These are phyloP conservation scores for Lophotriccus pileatus DNA, from an alignment of 2,797 vertebrate species.

Conservation along the genomic window DNA sequence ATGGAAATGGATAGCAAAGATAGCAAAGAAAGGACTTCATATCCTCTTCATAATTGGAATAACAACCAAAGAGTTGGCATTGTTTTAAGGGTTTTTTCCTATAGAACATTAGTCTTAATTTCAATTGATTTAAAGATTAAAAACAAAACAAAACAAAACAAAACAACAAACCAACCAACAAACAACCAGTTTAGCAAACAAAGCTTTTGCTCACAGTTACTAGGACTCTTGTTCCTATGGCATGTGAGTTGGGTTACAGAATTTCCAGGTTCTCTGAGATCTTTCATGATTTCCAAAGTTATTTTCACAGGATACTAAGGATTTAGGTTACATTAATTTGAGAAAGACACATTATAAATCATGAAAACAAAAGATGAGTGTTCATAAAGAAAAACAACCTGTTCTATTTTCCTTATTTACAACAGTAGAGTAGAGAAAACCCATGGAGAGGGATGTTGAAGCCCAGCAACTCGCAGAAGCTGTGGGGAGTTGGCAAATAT, in stretches of 20 bases:
- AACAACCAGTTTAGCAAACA: accelerated
- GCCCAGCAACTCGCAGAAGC: background rate
- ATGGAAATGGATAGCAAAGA: no score
- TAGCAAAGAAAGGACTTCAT: background rate
- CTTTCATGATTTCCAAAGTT: background rate
- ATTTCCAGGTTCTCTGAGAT: background rate
- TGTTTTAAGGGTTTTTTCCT: background rate
- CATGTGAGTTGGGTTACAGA: background rate
- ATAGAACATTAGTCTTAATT: accelerated
- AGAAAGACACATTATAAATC: background rate
- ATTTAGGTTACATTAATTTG: background rate
- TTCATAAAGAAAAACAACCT: background rate
- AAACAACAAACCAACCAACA: background rate
- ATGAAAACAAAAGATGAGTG: background rate
- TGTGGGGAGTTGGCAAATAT: background rate
- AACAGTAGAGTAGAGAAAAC: background rate
- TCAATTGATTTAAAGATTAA: background rate
- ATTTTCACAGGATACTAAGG: background rate
- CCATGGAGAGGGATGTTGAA: background rate
- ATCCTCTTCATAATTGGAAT: background rate
- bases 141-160: background rate
- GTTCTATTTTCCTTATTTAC: background rate
- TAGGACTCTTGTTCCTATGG: background rate
- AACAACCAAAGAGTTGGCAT: accelerated
- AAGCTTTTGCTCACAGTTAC: background rate